phyloP scores from a whole-genome alignment of 2,888 invertebrate genomes.

The Leistus spinibarbis region DNA sequence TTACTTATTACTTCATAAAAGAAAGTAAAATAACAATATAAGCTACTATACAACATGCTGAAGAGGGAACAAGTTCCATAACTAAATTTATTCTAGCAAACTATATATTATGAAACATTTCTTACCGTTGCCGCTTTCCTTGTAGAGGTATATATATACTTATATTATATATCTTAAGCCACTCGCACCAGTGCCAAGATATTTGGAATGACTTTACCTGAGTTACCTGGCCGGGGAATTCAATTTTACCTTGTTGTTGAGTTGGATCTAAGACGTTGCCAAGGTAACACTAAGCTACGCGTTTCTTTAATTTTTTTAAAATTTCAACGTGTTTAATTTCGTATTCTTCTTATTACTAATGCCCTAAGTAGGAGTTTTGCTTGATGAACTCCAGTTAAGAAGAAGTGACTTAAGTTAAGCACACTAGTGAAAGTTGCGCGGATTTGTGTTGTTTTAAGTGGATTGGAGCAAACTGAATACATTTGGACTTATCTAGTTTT shows the following conservation, averaged over 20 bases:
- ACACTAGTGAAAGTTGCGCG: neutral
- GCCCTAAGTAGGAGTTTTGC: too few relatives aligned
- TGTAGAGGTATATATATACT: neutral
- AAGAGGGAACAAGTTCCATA: neutral
- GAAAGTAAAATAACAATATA: too few relatives aligned
- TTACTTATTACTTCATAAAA: too few relatives aligned
- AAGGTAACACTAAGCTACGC: constrained; percentile 35
- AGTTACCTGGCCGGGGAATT: constrained; percentile 17
- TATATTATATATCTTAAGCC: neutral
- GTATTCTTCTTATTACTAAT: neutral
- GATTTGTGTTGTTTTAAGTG: neutral
- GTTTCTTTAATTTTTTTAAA: neutral
- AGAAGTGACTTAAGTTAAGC: neutral
- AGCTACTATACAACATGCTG: too few relatives aligned
- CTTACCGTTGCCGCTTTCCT: neutral
- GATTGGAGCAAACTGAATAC: neutral
- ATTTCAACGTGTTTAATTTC: neutral
- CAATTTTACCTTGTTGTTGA: constrained; percentile 8
- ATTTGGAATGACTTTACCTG: constrained; percentile 31
- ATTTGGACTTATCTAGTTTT: neutral
- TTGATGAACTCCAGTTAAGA: neutral
- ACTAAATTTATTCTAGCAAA: neutral
- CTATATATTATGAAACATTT: neutral
- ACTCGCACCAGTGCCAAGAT: constrained; percentile 7
- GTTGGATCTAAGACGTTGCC: constrained; percentile 39